These are phyloP conservation scores for Unio delphinus DNA, from an alignment of 2,888 invertebrate species.

Conservation along the genomic window DNA sequence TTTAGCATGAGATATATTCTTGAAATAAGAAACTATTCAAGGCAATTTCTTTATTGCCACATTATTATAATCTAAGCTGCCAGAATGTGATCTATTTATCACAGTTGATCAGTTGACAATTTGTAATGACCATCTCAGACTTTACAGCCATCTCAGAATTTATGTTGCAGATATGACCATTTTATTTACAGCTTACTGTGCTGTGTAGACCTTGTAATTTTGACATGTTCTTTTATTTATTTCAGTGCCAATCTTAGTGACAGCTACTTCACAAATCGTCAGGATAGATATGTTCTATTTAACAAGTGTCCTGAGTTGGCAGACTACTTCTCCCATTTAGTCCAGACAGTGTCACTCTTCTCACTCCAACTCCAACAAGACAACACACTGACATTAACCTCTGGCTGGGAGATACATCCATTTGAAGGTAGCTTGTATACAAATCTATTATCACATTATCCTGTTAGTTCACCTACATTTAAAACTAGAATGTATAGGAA, in stretches of 20 bases:
- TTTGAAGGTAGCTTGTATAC: constrained; percentile 74
- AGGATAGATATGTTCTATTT: constrained; percentile 95
- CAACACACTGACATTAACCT: constrained; percentile 47
- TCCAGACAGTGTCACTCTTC: constrained; percentile 78
- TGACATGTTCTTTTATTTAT: constrained; percentile 17
- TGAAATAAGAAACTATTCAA: too few relatives aligned
- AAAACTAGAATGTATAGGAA: too few relatives aligned
- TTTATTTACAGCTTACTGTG: neutral
- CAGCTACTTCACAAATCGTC: constrained; percentile 96
- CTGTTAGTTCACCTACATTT: too few relatives aligned
- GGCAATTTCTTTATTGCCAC: too few relatives aligned
- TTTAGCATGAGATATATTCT: too few relatives aligned
- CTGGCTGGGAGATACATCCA: constrained; percentile 77
- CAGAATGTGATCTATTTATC: too few relatives aligned
- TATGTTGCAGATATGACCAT: neutral
- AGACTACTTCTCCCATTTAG: constrained; percentile 86
- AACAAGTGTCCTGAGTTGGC: constrained; percentile 83
- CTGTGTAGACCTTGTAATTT: neutral
- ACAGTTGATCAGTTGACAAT: too few relatives aligned
- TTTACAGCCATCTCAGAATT: neutral
- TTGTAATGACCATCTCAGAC: neutral
- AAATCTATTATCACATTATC: neutral
- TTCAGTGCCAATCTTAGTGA: constrained; percentile 93
- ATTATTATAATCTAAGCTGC: too few relatives aligned
- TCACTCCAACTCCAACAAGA: constrained; percentile 76